Percentiles rank a stretch among this genome's conserved stretches.
Conservation (phyloP, 2,888 invertebrate genomes). For the Amphipoea oculea region DNA sequence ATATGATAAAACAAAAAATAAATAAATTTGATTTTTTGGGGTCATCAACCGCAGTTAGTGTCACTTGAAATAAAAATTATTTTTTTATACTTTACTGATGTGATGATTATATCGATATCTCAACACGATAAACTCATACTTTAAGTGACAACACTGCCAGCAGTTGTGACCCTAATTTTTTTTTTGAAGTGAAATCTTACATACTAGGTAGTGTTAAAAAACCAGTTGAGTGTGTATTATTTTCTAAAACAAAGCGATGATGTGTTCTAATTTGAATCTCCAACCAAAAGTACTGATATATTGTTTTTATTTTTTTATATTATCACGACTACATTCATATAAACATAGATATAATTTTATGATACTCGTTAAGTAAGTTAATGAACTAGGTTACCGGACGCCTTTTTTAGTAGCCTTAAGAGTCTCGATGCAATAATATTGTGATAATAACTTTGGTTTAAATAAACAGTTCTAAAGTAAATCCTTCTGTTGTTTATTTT, state of each 20-base stretch:
- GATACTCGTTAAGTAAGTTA: neutral
- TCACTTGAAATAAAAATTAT: too few species aligned
- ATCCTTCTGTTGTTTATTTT: slow-evolving; percentile 16
- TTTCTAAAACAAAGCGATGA: slow-evolving; percentile 5
- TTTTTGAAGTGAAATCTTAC: neutral
- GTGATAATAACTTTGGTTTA: slow-evolving; percentile 40
- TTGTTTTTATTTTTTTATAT: neutral
- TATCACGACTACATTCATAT: neutral
- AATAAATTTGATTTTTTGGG: neutral
- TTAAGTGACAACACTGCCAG: neutral
- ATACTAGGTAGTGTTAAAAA: neutral
- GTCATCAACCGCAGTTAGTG: neutral
- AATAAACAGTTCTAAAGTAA: slow-evolving; percentile 29
- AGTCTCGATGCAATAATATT: slow-evolving; percentile 38
- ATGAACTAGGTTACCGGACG: neutral
- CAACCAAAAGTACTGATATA: slow-evolving; percentile 15
- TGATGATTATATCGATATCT: neutral
- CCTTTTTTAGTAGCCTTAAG: slow-evolving; percentile 8
- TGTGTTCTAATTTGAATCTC: slow-evolving; percentile 20
- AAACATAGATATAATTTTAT: slow-evolving; percentile 17
- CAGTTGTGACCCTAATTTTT: neutral
- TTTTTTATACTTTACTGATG: neutral
- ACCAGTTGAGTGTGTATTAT: neutral
- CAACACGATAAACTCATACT: neutral
- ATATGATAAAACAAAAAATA: neutral